These are phyloP conservation scores for Dicranocentrus wangi DNA, from an alignment of 2,888 invertebrate species.

Conservation along the genomic window DNA sequence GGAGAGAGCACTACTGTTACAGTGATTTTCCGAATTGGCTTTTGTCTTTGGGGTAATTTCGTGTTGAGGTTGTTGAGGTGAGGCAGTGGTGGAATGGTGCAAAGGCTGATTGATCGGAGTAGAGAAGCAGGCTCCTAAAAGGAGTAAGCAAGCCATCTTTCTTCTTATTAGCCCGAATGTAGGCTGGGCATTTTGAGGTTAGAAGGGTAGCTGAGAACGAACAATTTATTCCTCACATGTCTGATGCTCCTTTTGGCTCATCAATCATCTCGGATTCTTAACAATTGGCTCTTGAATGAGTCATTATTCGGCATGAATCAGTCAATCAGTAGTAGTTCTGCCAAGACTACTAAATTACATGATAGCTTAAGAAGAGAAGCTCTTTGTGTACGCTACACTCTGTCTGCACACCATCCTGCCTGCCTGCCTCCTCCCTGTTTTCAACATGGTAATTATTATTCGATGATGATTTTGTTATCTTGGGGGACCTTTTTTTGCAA, in stretches of 20 bases:
- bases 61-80: no score
- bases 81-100: no score
- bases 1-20: no score
- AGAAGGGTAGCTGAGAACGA: no score
- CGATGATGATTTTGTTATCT: constrained; percentile 44
- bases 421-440: constrained; percentile 52
- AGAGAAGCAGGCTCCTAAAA: no score
- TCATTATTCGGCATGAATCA: constrained; percentile 61
- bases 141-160: no score
- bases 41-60: no score
- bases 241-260: constrained; percentile 35
- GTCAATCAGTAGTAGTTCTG: constrained; percentile 60
- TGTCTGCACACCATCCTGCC: constrained; percentile 27
- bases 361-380: constrained; percentile 43
- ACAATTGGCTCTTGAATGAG: constrained; percentile 53
- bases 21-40: no score
- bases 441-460: constrained; percentile 52
- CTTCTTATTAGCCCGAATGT: no score
- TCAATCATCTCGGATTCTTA: constrained; percentile 51
- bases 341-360: constrained; percentile 59
- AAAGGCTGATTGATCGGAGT: no score
- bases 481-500: constrained; percentile 47
- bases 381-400: constrained; percentile 13
- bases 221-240: constrained; percentile 29
- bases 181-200: no score